These are phyloP conservation scores for Phalanger gymnotis DNA, from an alignment of 2,797 vertebrate genomes.

Conservation along the genomic window DNA sequence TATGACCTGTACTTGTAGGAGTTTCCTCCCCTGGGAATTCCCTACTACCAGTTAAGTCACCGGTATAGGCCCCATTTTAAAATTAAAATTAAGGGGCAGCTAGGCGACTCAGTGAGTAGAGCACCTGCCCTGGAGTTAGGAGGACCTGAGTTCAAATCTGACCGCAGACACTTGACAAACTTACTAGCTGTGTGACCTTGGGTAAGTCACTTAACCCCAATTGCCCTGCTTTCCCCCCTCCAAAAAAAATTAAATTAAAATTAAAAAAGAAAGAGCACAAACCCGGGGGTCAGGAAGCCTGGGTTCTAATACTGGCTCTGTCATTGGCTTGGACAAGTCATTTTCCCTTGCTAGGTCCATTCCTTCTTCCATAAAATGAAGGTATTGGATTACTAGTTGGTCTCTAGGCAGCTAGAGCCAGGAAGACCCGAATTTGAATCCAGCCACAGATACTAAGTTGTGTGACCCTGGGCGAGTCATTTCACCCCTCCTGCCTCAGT, in stretches of 20 bases:
- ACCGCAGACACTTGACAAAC: too few species aligned
- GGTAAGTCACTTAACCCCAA: too few species aligned
- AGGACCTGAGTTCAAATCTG: too few species aligned
- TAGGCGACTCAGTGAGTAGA: too few species aligned
- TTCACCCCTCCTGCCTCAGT: not conserved
- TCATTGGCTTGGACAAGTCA: not conserved
- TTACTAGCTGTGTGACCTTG: too few species aligned
- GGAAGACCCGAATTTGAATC: not conserved
- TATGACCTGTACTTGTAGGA: too few species aligned
- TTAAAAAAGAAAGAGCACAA: not conserved
- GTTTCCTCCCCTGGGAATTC: not conserved
- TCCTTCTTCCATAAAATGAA: not conserved
- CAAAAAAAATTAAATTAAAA: not conserved
- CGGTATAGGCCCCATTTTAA: not conserved
- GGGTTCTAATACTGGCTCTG: not conserved
- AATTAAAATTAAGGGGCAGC: not conserved
- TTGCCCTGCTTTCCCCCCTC: too few species aligned
- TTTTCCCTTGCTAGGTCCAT: not conserved
- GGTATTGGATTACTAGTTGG: not conserved
- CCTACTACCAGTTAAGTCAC: not conserved
- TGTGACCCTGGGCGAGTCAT: not conserved
- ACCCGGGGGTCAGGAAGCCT: not conserved
- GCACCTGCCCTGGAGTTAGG: too few species aligned
- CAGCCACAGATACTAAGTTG: not conserved
- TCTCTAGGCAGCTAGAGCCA: not conserved